These are phyloP conservation scores for Xiphias gladius DNA, from an alignment of 2,113 vertebrate genomes.

Conservation along the genomic window DNA sequence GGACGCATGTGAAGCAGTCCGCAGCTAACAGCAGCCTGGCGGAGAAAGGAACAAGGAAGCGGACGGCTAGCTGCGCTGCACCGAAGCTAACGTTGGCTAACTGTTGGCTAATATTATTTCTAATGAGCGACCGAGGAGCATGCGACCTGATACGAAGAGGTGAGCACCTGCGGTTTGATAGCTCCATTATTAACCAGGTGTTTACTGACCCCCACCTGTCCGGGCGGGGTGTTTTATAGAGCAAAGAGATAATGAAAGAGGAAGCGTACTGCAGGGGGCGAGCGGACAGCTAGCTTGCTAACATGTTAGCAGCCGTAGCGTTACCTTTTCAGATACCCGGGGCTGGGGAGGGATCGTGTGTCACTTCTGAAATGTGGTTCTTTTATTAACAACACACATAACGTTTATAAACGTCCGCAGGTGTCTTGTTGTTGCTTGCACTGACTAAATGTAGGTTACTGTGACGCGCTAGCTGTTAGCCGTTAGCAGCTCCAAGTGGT, in stretches of 20 bases:
- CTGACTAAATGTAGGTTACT: background rate
- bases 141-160: conserved; percentile 83
- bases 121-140: conserved; percentile 84
- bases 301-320: conserved; percentile 42
- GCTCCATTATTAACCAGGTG: background rate
- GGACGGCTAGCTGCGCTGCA: conserved; percentile 62
- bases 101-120: conserved; percentile 74
- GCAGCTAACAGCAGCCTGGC: conserved; percentile 57
- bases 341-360: background rate
- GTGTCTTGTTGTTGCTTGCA: accelerated
- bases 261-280: conserved; percentile 62
- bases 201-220: background rate
- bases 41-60: conserved; percentile 81
- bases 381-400: background rate
- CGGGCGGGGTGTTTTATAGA: background rate
- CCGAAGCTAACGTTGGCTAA: conserved; percentile 73
- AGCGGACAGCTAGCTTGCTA: conserved; percentile 56
- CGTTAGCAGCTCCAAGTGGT: conserved; percentile 25
- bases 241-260: conserved; percentile 63
- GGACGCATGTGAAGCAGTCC: conserved; percentile 51
- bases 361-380: background rate
- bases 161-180: conserved; percentile 55
- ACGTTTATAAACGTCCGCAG: background rate
- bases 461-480: conserved; percentile 41
- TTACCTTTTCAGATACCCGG: background rate